phyloP scores from a whole-genome alignment of 1,140 invertebrate species.

The Hyposmocoma kahamanoa region DNA sequence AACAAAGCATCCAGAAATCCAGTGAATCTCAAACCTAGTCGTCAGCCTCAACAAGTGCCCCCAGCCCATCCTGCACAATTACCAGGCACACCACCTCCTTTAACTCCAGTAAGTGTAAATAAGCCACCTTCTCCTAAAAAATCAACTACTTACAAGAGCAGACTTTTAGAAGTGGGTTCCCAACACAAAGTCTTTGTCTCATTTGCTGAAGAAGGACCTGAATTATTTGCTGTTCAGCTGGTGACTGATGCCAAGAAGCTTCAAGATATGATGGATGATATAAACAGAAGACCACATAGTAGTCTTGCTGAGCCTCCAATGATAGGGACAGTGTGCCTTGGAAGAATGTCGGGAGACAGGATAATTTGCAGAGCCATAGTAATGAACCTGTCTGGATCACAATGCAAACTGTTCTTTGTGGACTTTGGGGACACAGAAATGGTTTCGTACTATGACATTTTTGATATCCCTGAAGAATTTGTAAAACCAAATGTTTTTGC shows the following conservation, averaged over 20 bases:
- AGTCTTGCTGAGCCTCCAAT: slow-evolving; percentile 77
- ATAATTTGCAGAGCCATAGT: slow-evolving; percentile 83
- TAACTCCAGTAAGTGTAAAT: slow-evolving; percentile 19
- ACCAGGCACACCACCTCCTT: slow-evolving; percentile 15
- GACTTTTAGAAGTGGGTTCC: slow-evolving; percentile 74
- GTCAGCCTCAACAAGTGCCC: slow-evolving; percentile 48
- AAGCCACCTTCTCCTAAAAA: slow-evolving; percentile 54
- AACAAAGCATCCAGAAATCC: slow-evolving; percentile 50
- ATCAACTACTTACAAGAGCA: slow-evolving; percentile 75
- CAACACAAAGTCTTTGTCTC: slow-evolving; percentile 81
- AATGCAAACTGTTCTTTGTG: slow-evolving; percentile 82
- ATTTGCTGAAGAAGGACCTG: slow-evolving; percentile 83
- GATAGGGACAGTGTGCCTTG: slow-evolving; percentile 82
- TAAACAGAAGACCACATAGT: slow-evolving; percentile 76
- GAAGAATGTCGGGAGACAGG: slow-evolving; percentile 77
- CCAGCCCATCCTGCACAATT: slow-evolving; percentile 9
- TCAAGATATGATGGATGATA: slow-evolving; percentile 78
- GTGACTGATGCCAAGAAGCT: slow-evolving; percentile 74
- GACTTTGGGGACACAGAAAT: slow-evolving; percentile 85
- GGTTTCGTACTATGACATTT: slow-evolving; percentile 80
- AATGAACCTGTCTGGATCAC: slow-evolving; percentile 76
- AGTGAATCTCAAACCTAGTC: slow-evolving; percentile 42
- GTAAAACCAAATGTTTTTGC: slow-evolving; percentile 82
- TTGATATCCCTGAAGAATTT: slow-evolving; percentile 80
- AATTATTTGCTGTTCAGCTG: slow-evolving; percentile 82